Evolutionary conservation across 2,888 invertebrate species (phyloP).

Genomic region (Oxytorus armatus): DNA sequence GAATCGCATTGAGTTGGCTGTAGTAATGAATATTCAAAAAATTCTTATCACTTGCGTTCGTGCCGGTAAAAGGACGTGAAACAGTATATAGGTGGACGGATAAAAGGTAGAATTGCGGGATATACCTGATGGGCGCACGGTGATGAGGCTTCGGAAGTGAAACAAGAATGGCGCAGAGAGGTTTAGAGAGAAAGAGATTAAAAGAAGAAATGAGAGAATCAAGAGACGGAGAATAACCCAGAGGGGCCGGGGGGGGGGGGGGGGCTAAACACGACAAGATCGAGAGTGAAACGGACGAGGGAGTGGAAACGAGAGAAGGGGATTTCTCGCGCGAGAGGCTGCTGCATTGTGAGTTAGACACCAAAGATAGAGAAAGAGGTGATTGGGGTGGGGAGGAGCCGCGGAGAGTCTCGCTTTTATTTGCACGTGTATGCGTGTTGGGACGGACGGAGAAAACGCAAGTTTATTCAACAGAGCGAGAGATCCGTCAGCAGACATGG

Average conservation of each 20-base stretch:
- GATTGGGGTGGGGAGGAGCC: neutral
- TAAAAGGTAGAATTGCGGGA: slow-evolving; percentile 38
- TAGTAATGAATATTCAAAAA: too few species aligned
- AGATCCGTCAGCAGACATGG: slow-evolving; percentile 37
- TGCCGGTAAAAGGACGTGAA: slow-evolving; percentile 22
- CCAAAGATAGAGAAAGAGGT: neutral
- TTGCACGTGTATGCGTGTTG: slow-evolving; percentile 16
- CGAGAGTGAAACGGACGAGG: slow-evolving; percentile 54
- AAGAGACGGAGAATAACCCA: slow-evolving; percentile 1
- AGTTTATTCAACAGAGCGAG: slow-evolving; percentile 66
- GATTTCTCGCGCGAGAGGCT: neutral
- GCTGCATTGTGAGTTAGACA: neutral
- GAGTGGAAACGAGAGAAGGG: neutral
- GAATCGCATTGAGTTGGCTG: too few species aligned
- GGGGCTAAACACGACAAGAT: slow-evolving; percentile 39
- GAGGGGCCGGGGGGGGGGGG: slow-evolving; percentile 8
- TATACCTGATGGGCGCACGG: slow-evolving; percentile 35
- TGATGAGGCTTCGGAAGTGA: neutral
- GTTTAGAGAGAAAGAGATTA: neutral
- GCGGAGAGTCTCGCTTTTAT: slow-evolving; percentile 33
- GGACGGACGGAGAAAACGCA: slow-evolving; percentile 56
- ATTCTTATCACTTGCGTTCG: too few species aligned
- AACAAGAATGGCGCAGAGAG: neutral
- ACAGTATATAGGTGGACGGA: slow-evolving; percentile 29
- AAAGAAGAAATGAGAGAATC: slow-evolving; percentile 1